These are phyloP conservation scores for Drosophila orosa DNA, from an alignment of 1,140 invertebrate genomes.

Conservation along the genomic window DNA sequence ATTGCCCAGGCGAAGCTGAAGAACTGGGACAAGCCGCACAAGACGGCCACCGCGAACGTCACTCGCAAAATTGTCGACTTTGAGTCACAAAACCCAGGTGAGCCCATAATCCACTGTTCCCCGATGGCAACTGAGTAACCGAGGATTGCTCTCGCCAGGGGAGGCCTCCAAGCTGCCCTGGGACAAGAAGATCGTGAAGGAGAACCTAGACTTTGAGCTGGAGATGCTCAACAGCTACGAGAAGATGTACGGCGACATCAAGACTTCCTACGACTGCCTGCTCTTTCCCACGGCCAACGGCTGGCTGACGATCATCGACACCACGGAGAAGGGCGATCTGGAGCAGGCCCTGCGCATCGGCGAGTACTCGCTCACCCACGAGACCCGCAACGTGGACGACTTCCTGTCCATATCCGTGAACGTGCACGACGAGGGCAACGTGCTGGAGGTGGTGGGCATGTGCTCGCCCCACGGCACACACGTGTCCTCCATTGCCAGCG, in stretches of 20 bases:
- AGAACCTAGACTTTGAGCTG: conserved; percentile 94
- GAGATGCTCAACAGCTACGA: conserved; percentile 93
- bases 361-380: conserved; percentile 92
- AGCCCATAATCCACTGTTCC: neutral
- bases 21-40: conserved; percentile 93
- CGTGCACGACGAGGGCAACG: conserved; percentile 95
- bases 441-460: conserved; percentile 96
- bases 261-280: conserved; percentile 96
- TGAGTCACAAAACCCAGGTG: conserved; percentile 86
- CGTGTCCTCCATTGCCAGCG: conserved; percentile 97
- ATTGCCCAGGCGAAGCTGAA: conserved; percentile 92
- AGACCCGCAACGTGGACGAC: conserved; percentile 93
- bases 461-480: conserved; percentile 98
- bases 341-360: conserved; percentile 90
- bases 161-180: conserved; percentile 71
- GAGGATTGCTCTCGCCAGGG: neutral
- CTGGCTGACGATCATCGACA: conserved; percentile 86
- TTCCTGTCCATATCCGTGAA: conserved; percentile 96
- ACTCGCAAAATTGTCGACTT: conserved; percentile 90
- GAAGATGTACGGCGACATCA: conserved; percentile 94
- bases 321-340: conserved; percentile 88
- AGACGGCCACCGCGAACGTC: conserved; percentile 91
- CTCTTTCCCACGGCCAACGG: conserved; percentile 93
- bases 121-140: neutral
- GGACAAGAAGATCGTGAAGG: conserved; percentile 93